These are phyloP conservation scores for Acronicta alni DNA, from an alignment of 2,888 invertebrate genomes.

Conservation along the genomic window DNA sequence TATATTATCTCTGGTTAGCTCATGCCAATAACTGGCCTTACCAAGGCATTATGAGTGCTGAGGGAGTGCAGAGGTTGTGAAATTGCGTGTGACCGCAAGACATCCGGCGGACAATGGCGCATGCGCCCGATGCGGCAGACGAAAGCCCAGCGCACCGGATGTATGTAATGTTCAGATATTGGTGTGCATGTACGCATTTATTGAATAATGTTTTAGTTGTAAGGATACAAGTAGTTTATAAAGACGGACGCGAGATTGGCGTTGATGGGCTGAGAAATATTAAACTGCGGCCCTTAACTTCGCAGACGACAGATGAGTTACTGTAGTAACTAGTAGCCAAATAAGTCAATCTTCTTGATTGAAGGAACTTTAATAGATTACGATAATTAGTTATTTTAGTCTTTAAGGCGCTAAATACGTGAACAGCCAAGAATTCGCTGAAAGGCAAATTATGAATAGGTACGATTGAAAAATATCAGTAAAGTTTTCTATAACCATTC, in stretches of 20 bases:
- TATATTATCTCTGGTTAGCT: constrained; percentile 46
- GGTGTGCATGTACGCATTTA: constrained; percentile 73
- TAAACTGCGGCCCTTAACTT: background rate
- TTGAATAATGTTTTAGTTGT: constrained; percentile 63
- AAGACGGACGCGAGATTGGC: constrained; percentile 24
- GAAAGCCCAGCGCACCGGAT: constrained; percentile 80
- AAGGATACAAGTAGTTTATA: constrained; percentile 48
- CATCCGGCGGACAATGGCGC: constrained; percentile 86
- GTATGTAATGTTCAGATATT: constrained; percentile 82
- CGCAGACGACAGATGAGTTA: background rate
- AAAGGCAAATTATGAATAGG: too few relatives aligned
- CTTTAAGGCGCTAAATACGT: too few relatives aligned
- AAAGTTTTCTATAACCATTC: background rate
- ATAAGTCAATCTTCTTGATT: too few relatives aligned
- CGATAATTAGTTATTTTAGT: too few relatives aligned
- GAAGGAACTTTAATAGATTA: too few relatives aligned
- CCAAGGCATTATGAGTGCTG: constrained; percentile 72
- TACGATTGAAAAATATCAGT: constrained; percentile 1
- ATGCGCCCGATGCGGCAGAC: constrained; percentile 69
- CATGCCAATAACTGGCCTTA: constrained; percentile 61
- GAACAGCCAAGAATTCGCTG: too few relatives aligned
- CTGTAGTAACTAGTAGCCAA: too few relatives aligned
- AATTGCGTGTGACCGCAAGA: constrained; percentile 88
- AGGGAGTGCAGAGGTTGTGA: constrained; percentile 83
- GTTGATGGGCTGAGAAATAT: constrained; percentile 2